Conservation (phyloP, 2,888 invertebrate genomes). For the Poecilus cupreus region DNA sequence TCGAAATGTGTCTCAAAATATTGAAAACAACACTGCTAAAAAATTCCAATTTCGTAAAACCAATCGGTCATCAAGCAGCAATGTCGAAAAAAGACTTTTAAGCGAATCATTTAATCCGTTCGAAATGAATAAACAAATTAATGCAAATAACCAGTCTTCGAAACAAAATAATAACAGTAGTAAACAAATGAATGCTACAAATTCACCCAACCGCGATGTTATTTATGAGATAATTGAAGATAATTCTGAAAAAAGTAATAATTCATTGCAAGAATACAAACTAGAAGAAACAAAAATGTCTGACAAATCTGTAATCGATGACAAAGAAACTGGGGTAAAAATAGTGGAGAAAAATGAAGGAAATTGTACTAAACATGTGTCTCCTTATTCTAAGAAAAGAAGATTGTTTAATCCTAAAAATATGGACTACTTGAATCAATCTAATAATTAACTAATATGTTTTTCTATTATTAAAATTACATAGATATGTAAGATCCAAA, state of each 20-base stretch:
- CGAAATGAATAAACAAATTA: slow-evolving; percentile 36
- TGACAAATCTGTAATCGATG: not conserved
- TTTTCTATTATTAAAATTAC: too few species aligned
- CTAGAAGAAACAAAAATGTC: not conserved
- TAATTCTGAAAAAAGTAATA: not conserved
- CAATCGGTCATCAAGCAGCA: not conserved
- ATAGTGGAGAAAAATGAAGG: not conserved
- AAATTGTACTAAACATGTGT: not conserved
- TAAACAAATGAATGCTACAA: not conserved
- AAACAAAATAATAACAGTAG: not conserved
- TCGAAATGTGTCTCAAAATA: slow-evolving; percentile 6
- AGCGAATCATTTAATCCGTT: slow-evolving; percentile 26
- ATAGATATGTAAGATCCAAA: too few species aligned
- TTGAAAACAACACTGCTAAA: slow-evolving; percentile 1
- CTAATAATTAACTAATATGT: not conserved
- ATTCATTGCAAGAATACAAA: not conserved
- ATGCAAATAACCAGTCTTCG: not conserved
- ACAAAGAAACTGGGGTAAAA: not conserved
- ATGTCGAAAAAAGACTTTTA: not conserved
- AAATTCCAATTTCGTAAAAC: slow-evolving; percentile 28
- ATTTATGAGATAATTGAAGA: not conserved
- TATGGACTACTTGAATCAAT: slow-evolving; percentile 42
- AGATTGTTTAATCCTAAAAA: slow-evolving; percentile 58
- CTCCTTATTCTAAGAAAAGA: slow-evolving; percentile 20
- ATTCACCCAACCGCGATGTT: not conserved